Evolutionary conservation across 2,888 invertebrate genomes (phyloP), one percentile per base, ranked within the genome.

Genomic region (Drosophila anomalata): DNA sequence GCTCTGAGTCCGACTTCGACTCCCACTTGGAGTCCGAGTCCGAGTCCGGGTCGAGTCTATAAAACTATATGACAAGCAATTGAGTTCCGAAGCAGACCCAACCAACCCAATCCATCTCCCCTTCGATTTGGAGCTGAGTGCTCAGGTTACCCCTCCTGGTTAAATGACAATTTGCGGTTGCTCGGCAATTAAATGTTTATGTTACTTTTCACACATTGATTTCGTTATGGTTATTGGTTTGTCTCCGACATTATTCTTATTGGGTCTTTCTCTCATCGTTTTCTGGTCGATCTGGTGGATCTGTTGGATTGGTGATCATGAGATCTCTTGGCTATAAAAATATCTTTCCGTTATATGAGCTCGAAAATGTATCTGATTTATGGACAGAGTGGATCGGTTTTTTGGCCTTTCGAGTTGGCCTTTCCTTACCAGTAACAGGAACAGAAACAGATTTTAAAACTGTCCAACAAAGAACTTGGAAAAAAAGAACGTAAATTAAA

Each of bases 121-220:
- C 56, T 67, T 68, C 55, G 61, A 61, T 55, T 59, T 33, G 59
- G 59, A 14, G 42, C 33, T 48, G 52, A 42, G 58, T 59, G 71
- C 73, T 70, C 73, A 39, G 57, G 53, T 69, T 71, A 69, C 68
- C 53, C 71, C 68, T 5, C 22, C 36, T 44, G 53, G 75, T 77
- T 79, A 83, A 86, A 79, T 82, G 82, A 82, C 88, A 82, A 86
- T 88, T 86, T 86, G 88, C 61, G 87, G 72, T 83, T 65, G 68
- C 68, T 65, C 55, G 81, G 79, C 83, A 85, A 78, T 87, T 76
- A 81, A 81, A 81, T 74, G 62, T 81, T 81, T 81, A 81, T 81
- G 77, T 72, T 55, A 54, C 57, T 81, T 85, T 81, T 81, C 86
- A 87, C 81, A 81, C 88, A 68, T 81, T 66, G 69, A 72, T 54